Evolutionary conservation across 2,113 vertebrate species (phyloP), one percentile per base, ranked within the genome.

Genomic region (Gymnogyps californianus): DNA sequence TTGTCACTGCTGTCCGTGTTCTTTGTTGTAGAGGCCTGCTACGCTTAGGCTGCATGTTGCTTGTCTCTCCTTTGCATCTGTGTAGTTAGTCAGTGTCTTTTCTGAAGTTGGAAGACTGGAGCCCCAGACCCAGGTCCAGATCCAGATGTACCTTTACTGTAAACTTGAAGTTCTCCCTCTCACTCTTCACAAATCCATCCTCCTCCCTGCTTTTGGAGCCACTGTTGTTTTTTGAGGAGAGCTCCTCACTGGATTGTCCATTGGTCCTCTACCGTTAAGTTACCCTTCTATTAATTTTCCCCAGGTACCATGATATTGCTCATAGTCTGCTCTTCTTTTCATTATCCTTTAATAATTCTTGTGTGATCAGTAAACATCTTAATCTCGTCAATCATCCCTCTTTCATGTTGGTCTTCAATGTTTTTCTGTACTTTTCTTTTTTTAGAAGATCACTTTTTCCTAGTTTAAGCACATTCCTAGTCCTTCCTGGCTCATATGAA

Each of bases 1-100:
- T 36, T 34, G 61, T 42, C 34, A 1, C 36, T 58, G 44, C 42
- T 69, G 49, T 36, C 36, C 0, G 0, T 58, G 32, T 13, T 83
- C 40, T 34, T 16, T 46, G 42, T 28, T 55, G 44, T 22, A 28
- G 55, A 46, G 9, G 8, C 8, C 24, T 61, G 15, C 28, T 46
- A 0, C 19, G 12, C 16, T 18, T 42, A 13, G 36, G 24, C 19
- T 77, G 36, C 7, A 2, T 1, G 7, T 32, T 51, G 15, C 38
- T 70, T 17, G 11, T 75, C 11, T 71, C 28, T 79, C 15, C 18
- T 46, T 87, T 52, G 4, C 0, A 0, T 13, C 8, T 28, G 6
- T 40, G 51, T 61, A 9, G 2, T 9, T 76, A 46, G 31, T 49
- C 52, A 19, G 21, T 72, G 71, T 62, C 32, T 67, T 18, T 59